These are phyloP conservation scores for Pseudopodoces humilis DNA, from an alignment of 2,113 vertebrate genomes.

Conservation along the genomic window DNA sequence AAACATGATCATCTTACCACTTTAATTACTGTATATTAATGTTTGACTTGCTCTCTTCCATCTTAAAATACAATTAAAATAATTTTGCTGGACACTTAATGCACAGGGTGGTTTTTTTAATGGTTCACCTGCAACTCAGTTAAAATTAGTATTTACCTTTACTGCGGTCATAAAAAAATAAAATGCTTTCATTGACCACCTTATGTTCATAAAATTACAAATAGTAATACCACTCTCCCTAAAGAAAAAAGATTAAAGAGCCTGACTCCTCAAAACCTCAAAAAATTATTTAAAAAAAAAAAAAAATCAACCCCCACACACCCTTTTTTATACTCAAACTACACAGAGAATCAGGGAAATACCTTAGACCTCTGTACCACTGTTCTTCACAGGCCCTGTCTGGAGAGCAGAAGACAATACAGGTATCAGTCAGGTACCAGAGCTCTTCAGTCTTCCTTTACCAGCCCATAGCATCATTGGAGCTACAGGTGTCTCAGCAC, in stretches of 20 bases:
- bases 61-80: background rate
- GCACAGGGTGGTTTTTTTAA: background rate
- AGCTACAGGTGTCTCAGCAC: background rate
- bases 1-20: background rate
- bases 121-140: background rate
- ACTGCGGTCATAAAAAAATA: background rate
- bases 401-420: background rate
- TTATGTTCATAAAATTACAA: background rate
- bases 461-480: background rate
- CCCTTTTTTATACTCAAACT: background rate
- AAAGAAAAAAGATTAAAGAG: background rate
- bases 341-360: background rate
- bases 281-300: background rate
- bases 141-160: background rate
- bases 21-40: background rate
- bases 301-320: accelerated
- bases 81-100: background rate
- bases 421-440: accelerated
- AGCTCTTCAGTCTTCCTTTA: background rate
- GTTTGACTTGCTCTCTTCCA: background rate
- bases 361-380: accelerated
- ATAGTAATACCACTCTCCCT: background rate
- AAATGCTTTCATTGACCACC: background rate
- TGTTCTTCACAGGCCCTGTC: background rate
- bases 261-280: background rate